Evolutionary conservation across 1,140 invertebrate genomes (phyloP), one percentile per base, ranked within the genome.

Genomic region (Drosophila sturtevanti): DNA sequence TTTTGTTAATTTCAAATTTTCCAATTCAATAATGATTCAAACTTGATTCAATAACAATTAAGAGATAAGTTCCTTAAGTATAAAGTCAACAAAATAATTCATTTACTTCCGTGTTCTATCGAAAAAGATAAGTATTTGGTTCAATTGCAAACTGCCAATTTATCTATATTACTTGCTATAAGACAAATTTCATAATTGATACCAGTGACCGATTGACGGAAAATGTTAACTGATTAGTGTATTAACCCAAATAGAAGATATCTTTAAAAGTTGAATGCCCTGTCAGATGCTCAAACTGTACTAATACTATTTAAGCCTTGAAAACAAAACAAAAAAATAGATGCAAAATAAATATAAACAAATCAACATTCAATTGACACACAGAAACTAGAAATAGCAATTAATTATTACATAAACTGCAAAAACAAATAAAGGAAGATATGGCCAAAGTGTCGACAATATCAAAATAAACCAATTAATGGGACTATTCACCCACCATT

Each of bases 401-500:
- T 48, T 21, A 48, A 76, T 63, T 56, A 64, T 72, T 55, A 41
- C 55, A 61, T 37, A 65, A 77, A 55, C 48, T 16, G 16, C 16
- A 44, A 12, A 35, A 38, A 63, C 14, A 21, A 54, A 34, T 63
- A 18, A 63, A 65, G 48, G 59, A 73, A 62, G 58, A 34, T 44
- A 63, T 61, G 27, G 61, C 9, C 55, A 48, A 34, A 66, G 27
- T 51, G 64, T 48, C 44, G 44, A 21, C 61, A 62, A 62, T 78
- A 75, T 75, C 68, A 73, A 77, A 77, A 73, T 73, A 73, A 77
- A 77, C 34, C 71, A 73, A 77, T 77, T 77, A 31, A 67, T 21
- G 41, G 18, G 41, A 14, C n/a, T 14, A 11, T 21, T 10, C 7
- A 16, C 41, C 41, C 18, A 3, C 4, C 7, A 14, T 6, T 7